Conservation (phyloP, 2,888 invertebrate species). For the Papilio demoleus region DNA sequence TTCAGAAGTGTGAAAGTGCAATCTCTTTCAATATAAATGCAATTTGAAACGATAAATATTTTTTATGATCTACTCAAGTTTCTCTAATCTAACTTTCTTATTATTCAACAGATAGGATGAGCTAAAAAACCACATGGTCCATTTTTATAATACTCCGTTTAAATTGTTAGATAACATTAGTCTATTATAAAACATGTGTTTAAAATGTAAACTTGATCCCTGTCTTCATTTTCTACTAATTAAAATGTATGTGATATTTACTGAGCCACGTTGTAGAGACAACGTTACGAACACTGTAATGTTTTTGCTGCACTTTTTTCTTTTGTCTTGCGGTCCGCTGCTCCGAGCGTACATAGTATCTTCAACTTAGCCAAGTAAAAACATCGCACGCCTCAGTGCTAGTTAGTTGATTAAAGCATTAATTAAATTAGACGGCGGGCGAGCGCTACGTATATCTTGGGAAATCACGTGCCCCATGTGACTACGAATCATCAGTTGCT, state of each 20-base stretch:
- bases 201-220: too few relatives aligned
- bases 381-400: constrained; percentile 50
- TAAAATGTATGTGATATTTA: constrained; percentile 11
- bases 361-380: constrained; percentile 49
- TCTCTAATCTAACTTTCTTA: not conserved
- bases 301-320: constrained; percentile 37
- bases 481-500: constrained; percentile 30
- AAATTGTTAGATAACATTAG: not conserved
- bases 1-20: constrained; percentile 67
- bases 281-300: constrained; percentile 33
- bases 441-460: constrained; percentile 62
- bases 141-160: not conserved
- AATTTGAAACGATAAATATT: constrained; percentile 37
- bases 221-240: constrained; percentile 5
- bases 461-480: constrained; percentile 58
- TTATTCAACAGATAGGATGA: not conserved
- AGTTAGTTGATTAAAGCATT: constrained; percentile 75
- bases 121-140: not conserved
- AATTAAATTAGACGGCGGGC: constrained; percentile 69
- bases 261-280: constrained; percentile 18
- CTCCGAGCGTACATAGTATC: constrained; percentile 32
- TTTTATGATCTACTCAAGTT: not conserved
- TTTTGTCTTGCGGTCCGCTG: constrained; percentile 34
- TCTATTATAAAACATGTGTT: too few relatives aligned
- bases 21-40: constrained; percentile 50